phyloP scores from a whole-genome alignment of 2,113 vertebrate species.

The Sterrhoptilus dennistouni region DNA sequence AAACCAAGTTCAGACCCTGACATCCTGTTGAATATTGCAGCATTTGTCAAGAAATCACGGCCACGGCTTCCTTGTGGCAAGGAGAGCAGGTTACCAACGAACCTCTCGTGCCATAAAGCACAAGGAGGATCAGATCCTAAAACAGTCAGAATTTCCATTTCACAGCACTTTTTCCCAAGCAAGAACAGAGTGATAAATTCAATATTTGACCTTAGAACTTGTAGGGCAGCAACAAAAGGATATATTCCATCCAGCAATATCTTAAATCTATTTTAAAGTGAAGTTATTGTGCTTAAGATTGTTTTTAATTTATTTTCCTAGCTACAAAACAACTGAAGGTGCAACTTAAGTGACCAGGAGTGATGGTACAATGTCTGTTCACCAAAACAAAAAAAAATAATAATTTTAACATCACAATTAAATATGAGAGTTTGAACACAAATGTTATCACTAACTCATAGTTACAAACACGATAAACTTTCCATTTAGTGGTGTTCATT shows the following conservation, averaged over 20 bases:
- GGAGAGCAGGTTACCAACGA: neutral
- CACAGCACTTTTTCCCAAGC: constrained; percentile 32
- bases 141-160: constrained; percentile 41
- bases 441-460: neutral
- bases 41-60: neutral
- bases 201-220: constrained; percentile 20
- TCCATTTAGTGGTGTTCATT: neutral
- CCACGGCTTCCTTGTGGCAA: constrained; percentile 8
- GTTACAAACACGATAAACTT: neutral
- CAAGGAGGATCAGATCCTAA: constrained; percentile 9
- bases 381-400: neutral
- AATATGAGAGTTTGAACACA: neutral
- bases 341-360: neutral
- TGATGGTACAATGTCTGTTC: neutral
- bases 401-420: neutral
- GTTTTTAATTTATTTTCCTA: neutral
- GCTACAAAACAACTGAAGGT: neutral
- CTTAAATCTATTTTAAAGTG: neutral
- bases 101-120: constrained; percentile 13
- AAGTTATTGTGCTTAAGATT: rapidly evolving
- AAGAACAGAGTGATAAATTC: constrained; percentile 42
- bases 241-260: neutral
- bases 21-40: neutral
- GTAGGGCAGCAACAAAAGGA: neutral
- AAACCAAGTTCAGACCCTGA: neutral